Base-by-base conservation (phyloP, 2,888 invertebrate species). In the Abrostola tripartita region DNA sequence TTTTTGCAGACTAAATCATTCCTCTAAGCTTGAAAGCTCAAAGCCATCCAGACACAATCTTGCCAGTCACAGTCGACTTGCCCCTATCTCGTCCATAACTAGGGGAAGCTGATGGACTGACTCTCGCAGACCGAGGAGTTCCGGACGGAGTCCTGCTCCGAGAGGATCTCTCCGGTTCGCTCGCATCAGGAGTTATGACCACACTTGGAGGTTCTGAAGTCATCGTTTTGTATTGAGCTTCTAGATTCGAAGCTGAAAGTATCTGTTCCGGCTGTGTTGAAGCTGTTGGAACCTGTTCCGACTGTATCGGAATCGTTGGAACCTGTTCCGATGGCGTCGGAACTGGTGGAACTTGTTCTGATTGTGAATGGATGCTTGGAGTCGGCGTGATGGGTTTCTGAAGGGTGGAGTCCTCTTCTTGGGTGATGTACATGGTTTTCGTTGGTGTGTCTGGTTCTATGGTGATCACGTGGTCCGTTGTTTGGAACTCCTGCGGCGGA, bases 11-110 rank as follows among this genome's bases (percentile, higher is more conserved):
- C 24, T 24, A 2, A 4, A 24, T 24, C 24, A 24, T 24, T 42
- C 12, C 14, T 44, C 14, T 5, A 44, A 44, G 12, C 6, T 24
- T 8, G 8, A 14, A 24, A 65, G 37, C 35, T 68, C 55, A 97
- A 60, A 97, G 95, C 97, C 97, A 97, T 0, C 97, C 97, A 12
- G 97, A 96, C 68, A 97, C 96, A 71, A 96, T 95, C 89, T 96
- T 96, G 0, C 97, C 97, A 0, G 97, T 97, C 0, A 96, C 96
- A 82, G 96, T 97, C 4, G 97, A 97, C 84, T 96, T 97, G 10
- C 97, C 97, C 64, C 95, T 95, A 62, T 95, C 95, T 40, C 95
- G 51, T 0, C 95, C 70, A 79, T 92, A 86, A 0, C 91, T 81
- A 1, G 89, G 88, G 0, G 94, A 84, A 0, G 89, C 74, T 5